phyloP scores from a whole-genome alignment of 2,888 invertebrate genomes.

The Glyphotaelius pellucidus region DNA sequence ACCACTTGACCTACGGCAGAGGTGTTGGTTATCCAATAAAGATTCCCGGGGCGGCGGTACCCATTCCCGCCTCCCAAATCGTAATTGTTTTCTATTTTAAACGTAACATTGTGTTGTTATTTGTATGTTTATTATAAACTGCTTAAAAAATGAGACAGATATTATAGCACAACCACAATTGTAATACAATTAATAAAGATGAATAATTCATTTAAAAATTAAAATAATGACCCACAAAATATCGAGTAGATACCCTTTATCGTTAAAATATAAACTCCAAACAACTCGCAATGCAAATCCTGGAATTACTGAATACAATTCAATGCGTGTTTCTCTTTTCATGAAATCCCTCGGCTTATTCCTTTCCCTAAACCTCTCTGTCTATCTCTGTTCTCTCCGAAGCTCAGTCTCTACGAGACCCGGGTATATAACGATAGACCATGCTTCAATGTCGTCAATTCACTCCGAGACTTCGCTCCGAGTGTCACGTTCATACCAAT shows the following conservation, averaged over 20 bases:
- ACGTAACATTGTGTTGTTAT: no score
- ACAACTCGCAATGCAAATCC: not conserved
- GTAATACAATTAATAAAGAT: no score
- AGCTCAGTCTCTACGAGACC: not conserved
- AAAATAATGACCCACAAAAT: not conserved
- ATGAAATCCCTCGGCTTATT: not conserved
- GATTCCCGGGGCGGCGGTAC: no score
- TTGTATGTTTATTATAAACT: no score
- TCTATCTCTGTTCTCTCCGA: not conserved
- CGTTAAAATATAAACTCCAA: not conserved
- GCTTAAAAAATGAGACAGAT: no score
- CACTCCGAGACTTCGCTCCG: not conserved
- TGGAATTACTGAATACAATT: not conserved
- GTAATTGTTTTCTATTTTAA: no score
- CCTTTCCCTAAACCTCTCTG: not conserved
- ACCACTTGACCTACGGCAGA: no score
- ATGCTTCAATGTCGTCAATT: not conserved
- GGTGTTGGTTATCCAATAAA: no score
- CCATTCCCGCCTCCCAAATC: no score
- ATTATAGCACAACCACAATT: no score
- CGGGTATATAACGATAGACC: not conserved
- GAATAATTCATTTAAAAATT: no score
- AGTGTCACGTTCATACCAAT: not conserved
- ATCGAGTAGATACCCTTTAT: not conserved
- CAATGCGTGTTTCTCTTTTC: not conserved